Evolutionary conservation across 2,113 vertebrate species (phyloP).

Genomic region (Oxyruncus cristatus): DNA sequence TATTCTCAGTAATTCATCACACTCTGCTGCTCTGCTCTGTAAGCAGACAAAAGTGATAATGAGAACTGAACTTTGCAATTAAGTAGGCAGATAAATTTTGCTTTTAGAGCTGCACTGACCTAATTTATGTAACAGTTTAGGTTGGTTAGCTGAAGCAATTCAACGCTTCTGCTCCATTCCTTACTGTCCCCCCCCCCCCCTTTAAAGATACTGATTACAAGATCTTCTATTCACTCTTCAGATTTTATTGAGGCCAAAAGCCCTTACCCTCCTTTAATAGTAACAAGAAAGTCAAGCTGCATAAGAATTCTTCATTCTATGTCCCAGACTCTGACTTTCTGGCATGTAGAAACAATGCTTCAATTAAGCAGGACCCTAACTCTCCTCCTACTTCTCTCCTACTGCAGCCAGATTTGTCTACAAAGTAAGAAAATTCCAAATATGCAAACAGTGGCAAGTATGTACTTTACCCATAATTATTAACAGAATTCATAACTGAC

Average conservation of each 20-base stretch:
- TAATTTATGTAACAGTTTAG: background rate
- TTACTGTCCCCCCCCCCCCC: background rate
- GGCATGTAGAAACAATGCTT: background rate
- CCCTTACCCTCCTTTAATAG: background rate
- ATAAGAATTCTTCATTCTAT: background rate
- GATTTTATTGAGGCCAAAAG: constrained; percentile 45
- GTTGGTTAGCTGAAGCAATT: background rate
- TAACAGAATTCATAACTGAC: background rate
- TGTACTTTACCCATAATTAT: background rate
- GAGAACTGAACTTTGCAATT: background rate
- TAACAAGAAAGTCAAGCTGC: background rate
- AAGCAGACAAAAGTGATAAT: background rate
- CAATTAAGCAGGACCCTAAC: background rate
- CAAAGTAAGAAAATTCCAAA: constrained; percentile 1
- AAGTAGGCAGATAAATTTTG: background rate
- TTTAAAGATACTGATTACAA: background rate
- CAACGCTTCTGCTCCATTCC: background rate
- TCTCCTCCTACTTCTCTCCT: background rate
- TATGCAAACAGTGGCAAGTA: background rate
- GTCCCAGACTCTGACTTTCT: background rate
- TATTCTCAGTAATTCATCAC: constrained; percentile 90
- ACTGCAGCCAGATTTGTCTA: background rate
- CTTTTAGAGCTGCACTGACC: background rate
- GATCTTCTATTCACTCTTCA: background rate
- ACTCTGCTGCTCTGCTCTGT: constrained; percentile 82